These are phyloP conservation scores for Hirundo rustica DNA, from an alignment of 2,797 vertebrate species.

Conservation along the genomic window DNA sequence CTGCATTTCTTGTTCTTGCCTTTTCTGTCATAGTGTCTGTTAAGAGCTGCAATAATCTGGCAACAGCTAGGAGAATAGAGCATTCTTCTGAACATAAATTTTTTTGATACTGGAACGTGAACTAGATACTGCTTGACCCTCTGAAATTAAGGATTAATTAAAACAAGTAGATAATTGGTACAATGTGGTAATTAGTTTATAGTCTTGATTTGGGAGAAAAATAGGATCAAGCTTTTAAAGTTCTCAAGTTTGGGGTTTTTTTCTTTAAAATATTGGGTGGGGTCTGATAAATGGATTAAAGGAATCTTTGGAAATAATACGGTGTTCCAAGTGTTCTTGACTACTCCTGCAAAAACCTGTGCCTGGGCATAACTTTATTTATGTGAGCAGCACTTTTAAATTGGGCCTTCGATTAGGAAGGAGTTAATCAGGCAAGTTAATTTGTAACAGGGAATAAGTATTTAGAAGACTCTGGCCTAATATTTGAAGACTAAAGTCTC, in stretches of 20 bases:
- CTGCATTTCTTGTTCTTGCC: conserved; percentile 23
- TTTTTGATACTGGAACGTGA: neutral
- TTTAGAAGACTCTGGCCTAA: neutral
- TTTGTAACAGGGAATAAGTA: neutral
- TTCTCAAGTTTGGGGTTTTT: neutral
- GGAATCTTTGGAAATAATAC: neutral
- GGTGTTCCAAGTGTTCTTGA: neutral
- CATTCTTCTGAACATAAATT: neutral
- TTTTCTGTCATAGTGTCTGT: conserved; percentile 27
- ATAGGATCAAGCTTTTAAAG: neutral
- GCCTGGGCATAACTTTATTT: neutral
- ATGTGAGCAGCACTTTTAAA: neutral
- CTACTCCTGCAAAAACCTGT: neutral
- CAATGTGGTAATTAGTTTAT: neutral
- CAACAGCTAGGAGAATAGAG: neutral
- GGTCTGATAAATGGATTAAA: neutral
- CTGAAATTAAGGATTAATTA: neutral
- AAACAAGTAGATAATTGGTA: neutral
- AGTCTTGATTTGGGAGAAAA: neutral
- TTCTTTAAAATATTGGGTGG: neutral
- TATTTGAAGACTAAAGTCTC: neutral
- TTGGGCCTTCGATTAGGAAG: neutral
- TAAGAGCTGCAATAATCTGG: conserved; percentile 5
- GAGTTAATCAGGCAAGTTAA: neutral
- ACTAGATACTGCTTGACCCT: neutral